Percentiles rank a stretch among this genome's conserved stretches.
Conservation (phyloP, 2,113 vertebrate species). For the Prunella fulvescens region DNA sequence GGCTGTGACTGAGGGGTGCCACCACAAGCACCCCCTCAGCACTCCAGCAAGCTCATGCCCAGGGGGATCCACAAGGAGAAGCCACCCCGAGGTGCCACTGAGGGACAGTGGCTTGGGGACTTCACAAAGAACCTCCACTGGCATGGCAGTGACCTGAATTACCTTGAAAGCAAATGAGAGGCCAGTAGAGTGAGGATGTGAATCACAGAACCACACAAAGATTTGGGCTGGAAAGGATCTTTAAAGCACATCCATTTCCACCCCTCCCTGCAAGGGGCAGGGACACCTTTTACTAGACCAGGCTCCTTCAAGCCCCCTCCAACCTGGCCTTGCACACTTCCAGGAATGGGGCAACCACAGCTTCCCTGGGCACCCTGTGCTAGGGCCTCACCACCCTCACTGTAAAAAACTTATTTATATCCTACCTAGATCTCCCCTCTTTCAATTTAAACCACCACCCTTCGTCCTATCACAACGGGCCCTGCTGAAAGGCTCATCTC, state of each 20-base stretch:
- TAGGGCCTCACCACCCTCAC: neutral
- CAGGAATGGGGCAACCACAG: neutral
- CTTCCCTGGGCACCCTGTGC: neutral
- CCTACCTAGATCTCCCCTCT: neutral
- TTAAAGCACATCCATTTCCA: neutral
- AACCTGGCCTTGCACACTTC: neutral
- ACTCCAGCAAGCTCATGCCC: rapidly evolving
- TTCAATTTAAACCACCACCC: neutral
- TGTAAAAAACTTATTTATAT: neutral
- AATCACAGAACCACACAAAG: neutral
- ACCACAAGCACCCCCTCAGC: neutral
- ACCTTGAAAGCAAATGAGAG: neutral
- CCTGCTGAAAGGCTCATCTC: neutral
- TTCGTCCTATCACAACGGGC: neutral
- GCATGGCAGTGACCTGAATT: neutral
- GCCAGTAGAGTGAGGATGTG: neutral
- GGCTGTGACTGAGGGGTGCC: neutral
- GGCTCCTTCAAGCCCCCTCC: neutral
- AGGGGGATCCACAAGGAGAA: neutral
- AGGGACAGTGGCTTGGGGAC: neutral
- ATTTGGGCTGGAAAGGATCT: neutral
- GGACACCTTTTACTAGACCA: neutral
- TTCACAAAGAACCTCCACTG: neutral
- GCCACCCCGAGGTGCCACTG: neutral
- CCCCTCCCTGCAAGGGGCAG: neutral